Evolutionary conservation across 1,140 invertebrate genomes (phyloP), one percentile per base, ranked within the genome.

Genomic region (Aleiodes sp.): DNA sequence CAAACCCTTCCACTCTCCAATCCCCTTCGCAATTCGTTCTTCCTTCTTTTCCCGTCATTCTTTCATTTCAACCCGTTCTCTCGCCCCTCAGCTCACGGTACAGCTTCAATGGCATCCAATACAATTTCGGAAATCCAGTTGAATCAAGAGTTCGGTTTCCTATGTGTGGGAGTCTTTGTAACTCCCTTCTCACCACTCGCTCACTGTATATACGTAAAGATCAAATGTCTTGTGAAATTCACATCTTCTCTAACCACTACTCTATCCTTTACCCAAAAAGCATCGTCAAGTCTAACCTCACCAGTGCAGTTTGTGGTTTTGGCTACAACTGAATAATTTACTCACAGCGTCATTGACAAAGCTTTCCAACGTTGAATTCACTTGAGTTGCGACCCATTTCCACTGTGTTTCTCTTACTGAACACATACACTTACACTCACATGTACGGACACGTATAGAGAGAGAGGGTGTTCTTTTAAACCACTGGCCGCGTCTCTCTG

Each of bases 321-420:
- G 12, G 6, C 28, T 28, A 61, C 29, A 37, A 16, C 19, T 26
- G 37, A 28, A 64, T 64, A 24, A 64, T 64, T 64, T 26, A 41
- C 33, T 16, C 35, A 37, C 4, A 33, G 60, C 39, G 39, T 37
- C 60, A 37, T 39, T 63, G 60, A 63, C 60, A 63, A 63, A 63
- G 60, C 29, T 41, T 35, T 63, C 16, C 14, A 41, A 14, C 39
- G 60, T 37, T 12, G 60, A 28, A 24, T 57, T 57, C 10, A 57
- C 19, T 57, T 28, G 9, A 57, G 12, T 19, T 9, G 6, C 7
- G 26, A 3, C 19, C 26, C 52, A 57, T 24, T 57, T 28, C 52
- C 19, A 24, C 52, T 28, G 6, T 41, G 39, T 41, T 41, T 41
- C 39, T 41, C 39, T n/a, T 41, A 41, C 39, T 41, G 39, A 41